Evolutionary conservation across 2,113 vertebrate species (phyloP).

Genomic region (Anolis carolinensis): DNA sequence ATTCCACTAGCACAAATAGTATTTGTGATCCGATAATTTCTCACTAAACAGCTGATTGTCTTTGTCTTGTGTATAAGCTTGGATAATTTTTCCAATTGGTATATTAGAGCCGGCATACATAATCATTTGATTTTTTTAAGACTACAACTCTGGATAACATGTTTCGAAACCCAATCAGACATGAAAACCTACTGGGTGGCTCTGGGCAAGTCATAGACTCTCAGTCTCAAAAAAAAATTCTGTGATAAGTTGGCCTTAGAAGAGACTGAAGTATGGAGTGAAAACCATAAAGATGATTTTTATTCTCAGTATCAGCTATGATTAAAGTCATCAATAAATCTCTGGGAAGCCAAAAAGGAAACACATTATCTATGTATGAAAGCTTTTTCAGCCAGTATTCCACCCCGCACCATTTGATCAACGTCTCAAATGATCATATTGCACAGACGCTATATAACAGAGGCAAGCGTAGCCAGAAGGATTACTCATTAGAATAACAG

Average conservation of each 20-base stretch:
- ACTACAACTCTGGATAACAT: too few relatives aligned
- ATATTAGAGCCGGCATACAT: too few relatives aligned
- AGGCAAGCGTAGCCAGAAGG: neutral
- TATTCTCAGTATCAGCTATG: neutral
- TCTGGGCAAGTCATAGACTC: too few relatives aligned
- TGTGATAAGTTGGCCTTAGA: neutral
- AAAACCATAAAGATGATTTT: neutral
- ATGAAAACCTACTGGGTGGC: too few relatives aligned
- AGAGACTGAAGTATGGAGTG: neutral
- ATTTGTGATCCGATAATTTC: too few relatives aligned
- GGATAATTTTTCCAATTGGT: too few relatives aligned
- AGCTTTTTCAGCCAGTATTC: neutral
- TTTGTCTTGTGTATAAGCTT: too few relatives aligned
- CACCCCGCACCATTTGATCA: neutral
- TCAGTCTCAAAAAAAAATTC: too few relatives aligned
- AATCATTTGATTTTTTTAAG: too few relatives aligned
- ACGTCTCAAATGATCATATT: neutral
- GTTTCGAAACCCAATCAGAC: too few relatives aligned
- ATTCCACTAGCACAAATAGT: too few relatives aligned
- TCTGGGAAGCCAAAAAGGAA: neutral
- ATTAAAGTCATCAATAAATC: neutral
- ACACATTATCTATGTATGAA: conserved; percentile 17
- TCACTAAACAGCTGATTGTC: too few relatives aligned
- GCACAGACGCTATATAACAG: neutral
- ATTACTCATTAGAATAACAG: conserved; percentile 21